phyloP scores from a whole-genome alignment of 2,797 vertebrate genomes.

The Enteromius argenteus region DNA sequence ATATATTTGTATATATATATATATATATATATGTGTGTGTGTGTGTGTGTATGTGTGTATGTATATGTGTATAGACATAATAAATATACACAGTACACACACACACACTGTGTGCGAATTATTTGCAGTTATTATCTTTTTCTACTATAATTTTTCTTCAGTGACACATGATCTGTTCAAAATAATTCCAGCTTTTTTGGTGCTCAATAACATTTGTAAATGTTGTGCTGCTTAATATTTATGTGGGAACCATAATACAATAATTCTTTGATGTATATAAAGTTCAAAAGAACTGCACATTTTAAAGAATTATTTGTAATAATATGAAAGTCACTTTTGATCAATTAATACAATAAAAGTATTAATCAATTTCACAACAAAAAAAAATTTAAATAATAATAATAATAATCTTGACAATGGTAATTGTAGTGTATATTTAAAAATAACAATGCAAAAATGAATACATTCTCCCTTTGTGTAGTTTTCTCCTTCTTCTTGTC shows the following conservation, averaged over 20 bases:
- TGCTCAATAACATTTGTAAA: neutral
- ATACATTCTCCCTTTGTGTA: neutral
- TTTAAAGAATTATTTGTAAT: neutral
- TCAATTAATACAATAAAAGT: neutral
- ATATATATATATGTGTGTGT: too few relatives aligned
- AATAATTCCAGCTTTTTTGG: neutral
- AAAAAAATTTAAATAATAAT: too few relatives aligned
- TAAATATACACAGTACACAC: too few relatives aligned
- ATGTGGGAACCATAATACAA: neutral
- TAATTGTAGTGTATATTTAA: neutral
- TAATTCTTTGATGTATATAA: neutral
- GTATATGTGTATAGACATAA: too few relatives aligned
- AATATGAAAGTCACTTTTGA: neutral
- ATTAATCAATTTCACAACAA: neutral
- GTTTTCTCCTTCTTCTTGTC: neutral
- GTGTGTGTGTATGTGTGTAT: too few relatives aligned
- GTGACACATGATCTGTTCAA: neutral
- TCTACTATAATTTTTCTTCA: neutral
- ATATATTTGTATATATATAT: too few relatives aligned
- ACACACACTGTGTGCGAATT: too few relatives aligned
- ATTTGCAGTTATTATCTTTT: too few relatives aligned
- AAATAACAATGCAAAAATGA: neutral
- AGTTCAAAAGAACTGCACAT: neutral
- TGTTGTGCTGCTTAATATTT: neutral
- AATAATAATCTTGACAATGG: neutral